A percentile compares a stretch with the other conserved stretches of the same genome.
Evolutionary conservation across 2,888 invertebrate species (phyloP).

Genomic region (Sarcophaga rosellei): DNA sequence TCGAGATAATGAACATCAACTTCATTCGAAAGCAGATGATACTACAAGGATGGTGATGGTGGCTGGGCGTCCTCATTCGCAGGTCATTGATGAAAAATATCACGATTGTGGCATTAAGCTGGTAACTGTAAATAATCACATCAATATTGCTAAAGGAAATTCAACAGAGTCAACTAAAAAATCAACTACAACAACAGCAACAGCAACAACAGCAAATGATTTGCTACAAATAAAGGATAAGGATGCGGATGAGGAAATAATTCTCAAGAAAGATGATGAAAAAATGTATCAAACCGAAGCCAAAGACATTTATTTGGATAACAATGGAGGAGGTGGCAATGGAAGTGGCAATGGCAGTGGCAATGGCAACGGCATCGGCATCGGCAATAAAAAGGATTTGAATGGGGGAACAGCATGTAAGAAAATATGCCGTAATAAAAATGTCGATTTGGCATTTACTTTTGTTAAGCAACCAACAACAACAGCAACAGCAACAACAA

Average conservation of each 20-base stretch:
- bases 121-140: conserved; percentile 81
- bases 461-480: conserved; percentile 73
- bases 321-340: conserved; percentile 15
- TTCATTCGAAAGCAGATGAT: conserved; percentile 35
- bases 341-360: conserved; percentile 37
- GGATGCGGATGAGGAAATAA: background rate
- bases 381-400: conserved; percentile 24
- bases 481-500: conserved; percentile 32
- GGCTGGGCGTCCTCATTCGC: conserved; percentile 13
- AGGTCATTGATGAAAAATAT: conserved; percentile 60
- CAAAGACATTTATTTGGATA: conserved; percentile 77
- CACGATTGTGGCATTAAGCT: conserved; percentile 63
- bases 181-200: no score
- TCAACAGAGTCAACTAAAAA: conserved; percentile 16
- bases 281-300: conserved; percentile 75
- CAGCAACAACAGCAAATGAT: conserved; percentile 18
- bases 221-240: background rate
- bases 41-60: conserved; percentile 17
- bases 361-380: conserved; percentile 34
- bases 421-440: conserved; percentile 81
- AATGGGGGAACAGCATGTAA: conserved; percentile 41
- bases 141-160: conserved; percentile 74
- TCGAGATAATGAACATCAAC: conserved; percentile 28
- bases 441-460: conserved; percentile 81
- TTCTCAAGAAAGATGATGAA: conserved; percentile 38